Evolutionary conservation across 1,140 invertebrate genomes (phyloP).

Genomic region (Penaeus japonicus): DNA sequence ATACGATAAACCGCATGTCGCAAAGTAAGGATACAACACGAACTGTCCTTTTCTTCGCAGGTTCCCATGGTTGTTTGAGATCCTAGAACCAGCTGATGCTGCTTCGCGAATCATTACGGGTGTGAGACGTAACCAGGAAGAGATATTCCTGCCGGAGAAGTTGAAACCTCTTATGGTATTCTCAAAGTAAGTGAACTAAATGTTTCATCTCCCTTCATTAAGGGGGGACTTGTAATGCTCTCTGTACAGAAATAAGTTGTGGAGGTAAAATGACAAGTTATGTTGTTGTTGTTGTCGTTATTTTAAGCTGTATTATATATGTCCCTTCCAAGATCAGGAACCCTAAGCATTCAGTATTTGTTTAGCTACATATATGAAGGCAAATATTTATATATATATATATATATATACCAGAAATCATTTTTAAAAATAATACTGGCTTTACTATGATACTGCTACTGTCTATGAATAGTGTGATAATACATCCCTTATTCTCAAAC

Average conservation of each 20-base stretch:
- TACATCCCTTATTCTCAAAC: not conserved
- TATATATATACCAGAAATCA: no score
- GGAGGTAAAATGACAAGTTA: no score
- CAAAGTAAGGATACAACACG: not conserved
- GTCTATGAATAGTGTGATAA: not conserved
- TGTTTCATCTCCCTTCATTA: not conserved
- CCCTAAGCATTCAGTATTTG: no score
- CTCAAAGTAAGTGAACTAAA: slow-evolving; percentile 26
- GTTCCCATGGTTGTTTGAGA: slow-evolving; percentile 73
- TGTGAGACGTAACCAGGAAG: slow-evolving; percentile 69
- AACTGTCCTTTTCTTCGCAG: slow-evolving; percentile 60
- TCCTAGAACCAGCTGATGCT: slow-evolving; percentile 73
- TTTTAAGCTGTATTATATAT: no score
- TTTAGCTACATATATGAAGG: no score
- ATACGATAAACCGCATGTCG: not conserved
- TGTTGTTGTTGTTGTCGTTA: no score
- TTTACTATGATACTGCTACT: not conserved
- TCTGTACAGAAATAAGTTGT: not conserved
- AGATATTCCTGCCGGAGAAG: slow-evolving; percentile 67
- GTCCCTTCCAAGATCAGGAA: no score
- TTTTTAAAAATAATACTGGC: no score
- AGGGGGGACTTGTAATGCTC: not conserved
- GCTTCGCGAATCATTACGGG: slow-evolving; percentile 73
- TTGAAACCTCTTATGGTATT: slow-evolving; percentile 47
- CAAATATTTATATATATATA: not conserved